A percentile compares a stretch with the other conserved stretches of the same genome.
phyloP scores from a whole-genome alignment of 2,797 vertebrate species.

The Yasuhikotakia modesta region DNA sequence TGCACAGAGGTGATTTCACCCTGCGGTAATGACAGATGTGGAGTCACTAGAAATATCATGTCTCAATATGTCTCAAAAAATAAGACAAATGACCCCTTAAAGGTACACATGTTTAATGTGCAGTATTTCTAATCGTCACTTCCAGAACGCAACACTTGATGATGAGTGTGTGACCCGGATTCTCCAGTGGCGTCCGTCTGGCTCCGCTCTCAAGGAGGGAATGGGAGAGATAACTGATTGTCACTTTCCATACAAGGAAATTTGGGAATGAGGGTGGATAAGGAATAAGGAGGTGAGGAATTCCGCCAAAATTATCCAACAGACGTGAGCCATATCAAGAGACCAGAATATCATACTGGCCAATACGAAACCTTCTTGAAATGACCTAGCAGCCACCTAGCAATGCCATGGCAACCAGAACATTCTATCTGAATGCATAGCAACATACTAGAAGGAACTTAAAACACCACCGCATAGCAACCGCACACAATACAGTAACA shows the following conservation, averaged over 20 bases:
- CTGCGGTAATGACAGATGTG: slow-evolving; percentile 50
- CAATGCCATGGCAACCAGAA: not conserved
- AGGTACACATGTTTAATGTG: not conserved
- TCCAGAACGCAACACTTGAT: not conserved
- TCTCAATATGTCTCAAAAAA: slow-evolving; percentile 9
- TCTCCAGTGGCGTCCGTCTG: not conserved
- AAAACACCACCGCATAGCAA: not conserved
- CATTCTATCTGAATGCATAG: no score
- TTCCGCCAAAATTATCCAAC: no score
- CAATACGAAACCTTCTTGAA: not conserved
- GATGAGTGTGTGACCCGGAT: not conserved
- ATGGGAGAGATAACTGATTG: no score
- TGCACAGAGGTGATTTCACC: slow-evolving; percentile 47
- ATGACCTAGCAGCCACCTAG: not conserved
- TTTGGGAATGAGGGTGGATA: no score
- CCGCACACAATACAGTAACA: not conserved
- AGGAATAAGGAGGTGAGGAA: no score
- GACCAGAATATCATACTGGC: no score
- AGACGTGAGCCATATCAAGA: no score
- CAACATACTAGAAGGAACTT: not conserved
- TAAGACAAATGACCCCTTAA: slow-evolving; percentile 15
- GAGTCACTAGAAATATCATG: slow-evolving; percentile 22
- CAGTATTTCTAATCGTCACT: not conserved
- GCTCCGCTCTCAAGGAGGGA: not conserved
- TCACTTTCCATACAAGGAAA: no score